These are phyloP conservation scores for Ernsta delagoae DNA, from an alignment of 2,888 invertebrate genomes.

Conservation along the genomic window DNA sequence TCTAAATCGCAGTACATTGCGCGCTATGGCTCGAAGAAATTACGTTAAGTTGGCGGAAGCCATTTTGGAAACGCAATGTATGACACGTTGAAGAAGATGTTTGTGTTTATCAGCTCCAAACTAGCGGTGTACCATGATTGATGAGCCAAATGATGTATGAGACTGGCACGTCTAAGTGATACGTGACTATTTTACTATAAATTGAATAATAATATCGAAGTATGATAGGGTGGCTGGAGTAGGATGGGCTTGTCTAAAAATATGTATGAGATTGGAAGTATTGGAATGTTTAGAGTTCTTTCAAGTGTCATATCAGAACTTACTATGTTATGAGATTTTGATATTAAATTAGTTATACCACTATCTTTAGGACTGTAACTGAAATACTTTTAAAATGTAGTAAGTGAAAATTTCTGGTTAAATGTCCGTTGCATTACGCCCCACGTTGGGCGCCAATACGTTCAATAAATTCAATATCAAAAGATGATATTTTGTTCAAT, in stretches of 20 bases:
- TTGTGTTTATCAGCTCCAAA: slow-evolving; percentile 6
- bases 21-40: background rate
- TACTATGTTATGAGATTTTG: no score
- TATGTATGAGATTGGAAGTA: background rate
- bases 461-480: no score
- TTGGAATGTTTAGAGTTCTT: background rate
- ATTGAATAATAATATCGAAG: background rate
- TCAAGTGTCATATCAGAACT: no score
- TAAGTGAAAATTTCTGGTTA: no score
- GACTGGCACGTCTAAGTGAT: slow-evolving; percentile 21
- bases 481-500: background rate
- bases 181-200: slow-evolving; percentile 19
- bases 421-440: background rate
- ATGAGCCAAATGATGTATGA: slow-evolving; percentile 25
- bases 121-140: slow-evolving; percentile 22
- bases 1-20: background rate
- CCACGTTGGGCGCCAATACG: no score
- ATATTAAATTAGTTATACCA: no score
- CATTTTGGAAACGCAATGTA: background rate
- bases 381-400: no score
- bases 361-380: no score
- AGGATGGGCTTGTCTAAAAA: background rate
- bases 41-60: no score
- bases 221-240: background rate
- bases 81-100: background rate